phyloP scores from a whole-genome alignment of 2,888 invertebrate species.

The Sericinus montela region DNA sequence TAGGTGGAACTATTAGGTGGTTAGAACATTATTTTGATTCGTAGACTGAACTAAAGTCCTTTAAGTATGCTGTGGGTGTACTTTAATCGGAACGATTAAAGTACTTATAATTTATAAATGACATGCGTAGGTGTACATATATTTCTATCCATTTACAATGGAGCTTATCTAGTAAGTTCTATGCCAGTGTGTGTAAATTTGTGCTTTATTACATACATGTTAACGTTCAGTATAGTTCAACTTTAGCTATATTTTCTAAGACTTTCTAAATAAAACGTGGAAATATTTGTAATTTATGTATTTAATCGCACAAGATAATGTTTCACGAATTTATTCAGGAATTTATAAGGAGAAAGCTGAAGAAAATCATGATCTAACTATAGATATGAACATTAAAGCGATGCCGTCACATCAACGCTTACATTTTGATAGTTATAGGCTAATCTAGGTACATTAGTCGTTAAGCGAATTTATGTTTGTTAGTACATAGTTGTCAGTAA shows the following conservation, averaged over 20 bases:
- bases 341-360: not conserved
- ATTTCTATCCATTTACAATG: too few species aligned
- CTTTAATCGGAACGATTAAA: constrained; percentile 1
- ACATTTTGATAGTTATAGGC: too few species aligned
- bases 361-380: not conserved
- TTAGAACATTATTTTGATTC: too few species aligned
- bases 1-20: too few species aligned
- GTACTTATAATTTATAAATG: constrained; percentile 16
- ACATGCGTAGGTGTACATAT: constrained; percentile 10
- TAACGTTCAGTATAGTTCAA: not conserved
- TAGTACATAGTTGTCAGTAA: too few species aligned
- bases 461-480: too few species aligned
- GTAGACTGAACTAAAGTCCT: too few species aligned
- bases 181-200: too few species aligned
- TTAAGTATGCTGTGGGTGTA: too few species aligned
- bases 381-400: not conserved
- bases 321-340: constrained; percentile 5
- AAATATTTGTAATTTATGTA: constrained; percentile 3
- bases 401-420: too few species aligned
- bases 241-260: not conserved
- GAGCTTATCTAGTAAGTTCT: too few species aligned
- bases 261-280: constrained; percentile 6
- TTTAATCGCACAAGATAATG: constrained; percentile 2
- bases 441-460: too few species aligned
- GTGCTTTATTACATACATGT: not conserved